These are phyloP conservation scores for Orthosia cruda DNA, from an alignment of 2,888 invertebrate genomes.

Conservation along the genomic window DNA sequence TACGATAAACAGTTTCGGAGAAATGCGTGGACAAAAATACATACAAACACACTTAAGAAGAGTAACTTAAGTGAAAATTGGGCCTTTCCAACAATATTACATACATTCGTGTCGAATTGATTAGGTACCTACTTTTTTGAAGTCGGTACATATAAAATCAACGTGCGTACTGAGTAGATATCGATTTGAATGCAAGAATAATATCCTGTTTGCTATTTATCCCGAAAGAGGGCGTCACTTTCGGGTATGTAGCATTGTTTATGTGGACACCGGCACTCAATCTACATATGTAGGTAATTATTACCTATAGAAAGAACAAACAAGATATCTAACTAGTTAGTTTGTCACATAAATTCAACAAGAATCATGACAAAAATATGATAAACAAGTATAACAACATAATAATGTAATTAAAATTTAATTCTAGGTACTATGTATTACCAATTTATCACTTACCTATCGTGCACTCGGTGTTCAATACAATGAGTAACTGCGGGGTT, in stretches of 20 bases:
- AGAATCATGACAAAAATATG: neutral
- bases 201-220: neutral
- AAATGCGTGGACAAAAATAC: too few species aligned
- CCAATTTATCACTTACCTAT: slow-evolving; percentile 36
- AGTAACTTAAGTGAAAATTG: too few species aligned
- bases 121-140: too few species aligned
- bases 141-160: neutral
- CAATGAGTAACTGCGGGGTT: slow-evolving; percentile 32
- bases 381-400: too few species aligned
- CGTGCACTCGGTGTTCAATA: slow-evolving; percentile 32
- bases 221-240: neutral
- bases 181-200: neutral
- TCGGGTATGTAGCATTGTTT: neutral
- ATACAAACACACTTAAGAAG: too few species aligned
- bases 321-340: too few species aligned
- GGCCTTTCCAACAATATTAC: too few species aligned
- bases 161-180: neutral
- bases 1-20: too few species aligned
- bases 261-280: neutral
- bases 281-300: too few species aligned
- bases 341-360: neutral
- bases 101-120: too few species aligned
- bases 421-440: neutral
- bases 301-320: too few species aligned
- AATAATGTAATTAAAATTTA: neutral